Evolutionary conservation across 2,888 invertebrate genomes (phyloP).

Genomic region (Drosophila histrio): DNA sequence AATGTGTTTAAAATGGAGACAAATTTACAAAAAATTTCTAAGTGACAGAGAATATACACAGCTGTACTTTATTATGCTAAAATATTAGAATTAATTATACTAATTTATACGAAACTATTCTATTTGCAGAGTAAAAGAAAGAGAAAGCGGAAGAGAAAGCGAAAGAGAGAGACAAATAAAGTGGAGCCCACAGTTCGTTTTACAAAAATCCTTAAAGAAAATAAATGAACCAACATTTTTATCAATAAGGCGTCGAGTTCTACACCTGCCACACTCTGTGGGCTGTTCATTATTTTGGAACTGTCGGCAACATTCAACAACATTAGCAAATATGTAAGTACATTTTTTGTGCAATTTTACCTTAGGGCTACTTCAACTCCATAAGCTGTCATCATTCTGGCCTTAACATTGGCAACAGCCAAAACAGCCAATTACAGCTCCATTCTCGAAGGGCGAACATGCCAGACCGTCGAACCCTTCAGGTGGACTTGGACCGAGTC

Average conservation of each 20-base stretch:
- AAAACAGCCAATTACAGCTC: constrained; percentile 69
- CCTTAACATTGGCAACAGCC: constrained; percentile 61
- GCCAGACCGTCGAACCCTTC: constrained; percentile 45
- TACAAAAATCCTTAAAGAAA: not conserved
- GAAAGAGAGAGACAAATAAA: not conserved
- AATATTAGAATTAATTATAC: not conserved
- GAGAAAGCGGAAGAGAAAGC: not conserved
- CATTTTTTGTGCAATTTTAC: constrained; percentile 9
- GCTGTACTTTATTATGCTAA: not conserved
- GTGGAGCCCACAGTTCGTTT: not conserved
- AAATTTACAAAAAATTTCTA: no score
- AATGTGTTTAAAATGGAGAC: no score
- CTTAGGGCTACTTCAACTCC: constrained; percentile 24
- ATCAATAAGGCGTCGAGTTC: not conserved
- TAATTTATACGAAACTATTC: not conserved
- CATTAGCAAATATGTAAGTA: constrained; percentile 28
- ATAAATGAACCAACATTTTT: not conserved
- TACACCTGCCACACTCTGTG: constrained; percentile 4
- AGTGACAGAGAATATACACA: no score
- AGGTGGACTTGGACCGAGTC: constrained; percentile 51
- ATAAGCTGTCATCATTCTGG: constrained; percentile 53
- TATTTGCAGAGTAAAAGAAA: not conserved
- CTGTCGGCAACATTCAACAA: constrained; percentile 42
- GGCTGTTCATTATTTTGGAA: constrained; percentile 25
- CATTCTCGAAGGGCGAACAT: constrained; percentile 2